A percentile compares a stretch with the other conserved stretches of the same genome.
Conservation (phyloP, 1,140 invertebrate species). For the Asbolus verrucosus region DNA sequence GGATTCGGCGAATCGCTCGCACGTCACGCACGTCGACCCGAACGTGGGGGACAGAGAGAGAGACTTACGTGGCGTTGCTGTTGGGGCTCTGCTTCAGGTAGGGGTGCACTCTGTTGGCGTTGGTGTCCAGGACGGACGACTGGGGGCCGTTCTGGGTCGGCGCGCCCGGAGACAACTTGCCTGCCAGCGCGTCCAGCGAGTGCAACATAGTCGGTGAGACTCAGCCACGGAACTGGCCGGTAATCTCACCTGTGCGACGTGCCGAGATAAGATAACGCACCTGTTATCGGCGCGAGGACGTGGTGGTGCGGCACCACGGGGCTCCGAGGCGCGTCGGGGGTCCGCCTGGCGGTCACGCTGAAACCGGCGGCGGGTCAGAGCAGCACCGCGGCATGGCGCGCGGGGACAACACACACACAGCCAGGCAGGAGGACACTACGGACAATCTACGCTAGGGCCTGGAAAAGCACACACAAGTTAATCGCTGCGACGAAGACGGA, state of each 20-base stretch:
- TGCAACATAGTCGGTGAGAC: conserved; percentile 73
- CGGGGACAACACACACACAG: conserved; percentile 21
- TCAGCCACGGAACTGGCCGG: conserved; percentile 57
- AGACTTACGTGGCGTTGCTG: conserved; percentile 49
- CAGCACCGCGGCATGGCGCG: conserved; percentile 24
- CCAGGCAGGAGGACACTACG: conserved; percentile 25
- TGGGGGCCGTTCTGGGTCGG: conserved; percentile 56
- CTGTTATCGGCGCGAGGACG: conserved; percentile 16
- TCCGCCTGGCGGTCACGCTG: conserved; percentile 21
- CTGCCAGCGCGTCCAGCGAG: conserved; percentile 82
- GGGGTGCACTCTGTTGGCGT: conserved; percentile 71
- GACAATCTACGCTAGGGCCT: conserved; percentile 44
- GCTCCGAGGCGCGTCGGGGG: conserved; percentile 40
- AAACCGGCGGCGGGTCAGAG: conserved; percentile 1
- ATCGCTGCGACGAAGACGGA: conserved; percentile 40
- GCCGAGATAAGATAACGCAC: conserved; percentile 57
- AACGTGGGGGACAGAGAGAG: conserved; percentile 26
- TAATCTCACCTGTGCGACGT: conserved; percentile 56
- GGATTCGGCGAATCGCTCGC: conserved; percentile 25
- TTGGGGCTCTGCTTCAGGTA: conserved; percentile 67
- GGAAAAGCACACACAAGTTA: conserved; percentile 50
- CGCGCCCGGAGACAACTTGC: conserved; percentile 81
- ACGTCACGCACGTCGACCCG: conserved; percentile 45
- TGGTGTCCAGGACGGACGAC: conserved; percentile 67
- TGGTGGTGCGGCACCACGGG: conserved; percentile 1